A percentile compares a stretch with the other conserved stretches of the same genome.
Conservation (phyloP, 2,888 invertebrate genomes). For the Andricus curvator region DNA sequence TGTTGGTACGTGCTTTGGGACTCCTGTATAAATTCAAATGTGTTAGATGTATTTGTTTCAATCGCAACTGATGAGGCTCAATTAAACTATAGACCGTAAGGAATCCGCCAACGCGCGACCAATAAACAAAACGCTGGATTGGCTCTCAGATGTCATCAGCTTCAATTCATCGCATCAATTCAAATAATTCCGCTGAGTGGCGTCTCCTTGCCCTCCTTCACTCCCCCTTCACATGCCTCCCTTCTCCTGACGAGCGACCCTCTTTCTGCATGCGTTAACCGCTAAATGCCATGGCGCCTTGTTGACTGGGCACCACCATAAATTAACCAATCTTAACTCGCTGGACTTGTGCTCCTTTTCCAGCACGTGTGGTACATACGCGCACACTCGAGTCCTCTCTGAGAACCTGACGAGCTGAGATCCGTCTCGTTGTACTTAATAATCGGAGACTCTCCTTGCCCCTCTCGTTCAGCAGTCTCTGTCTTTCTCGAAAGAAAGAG, state of each 20-base stretch:
- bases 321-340: conserved; percentile 72
- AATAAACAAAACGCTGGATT: conserved; percentile 73
- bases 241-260: conserved; percentile 48
- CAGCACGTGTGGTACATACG: conserved; percentile 33
- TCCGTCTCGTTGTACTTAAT: conserved; percentile 33
- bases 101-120: conserved; percentile 70
- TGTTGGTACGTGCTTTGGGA: background rate
- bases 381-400: conserved; percentile 9
- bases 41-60: conserved; percentile 59
- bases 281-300: conserved; percentile 74
- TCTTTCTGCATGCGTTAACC: conserved; percentile 63
- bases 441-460: conserved; percentile 43
- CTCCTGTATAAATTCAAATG: conserved; percentile 1
- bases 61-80: conserved; percentile 65
- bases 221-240: conserved; percentile 44
- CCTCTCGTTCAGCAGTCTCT: conserved; percentile 26
- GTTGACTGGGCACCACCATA: conserved; percentile 71
- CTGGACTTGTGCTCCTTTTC: conserved; percentile 20
- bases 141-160: conserved; percentile 70
- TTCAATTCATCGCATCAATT: conserved; percentile 74
- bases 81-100: conserved; percentile 66
- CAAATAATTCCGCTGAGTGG: conserved; percentile 69
- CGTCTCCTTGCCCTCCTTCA: conserved; percentile 56
- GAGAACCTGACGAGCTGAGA: conserved; percentile 35
- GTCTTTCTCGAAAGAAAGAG: conserved; percentile 20